A percentile compares a stretch with the other conserved stretches of the same genome.
Evolutionary conservation across 1,140 invertebrate species (phyloP).

Genomic region (Heterodera schachtii): DNA sequence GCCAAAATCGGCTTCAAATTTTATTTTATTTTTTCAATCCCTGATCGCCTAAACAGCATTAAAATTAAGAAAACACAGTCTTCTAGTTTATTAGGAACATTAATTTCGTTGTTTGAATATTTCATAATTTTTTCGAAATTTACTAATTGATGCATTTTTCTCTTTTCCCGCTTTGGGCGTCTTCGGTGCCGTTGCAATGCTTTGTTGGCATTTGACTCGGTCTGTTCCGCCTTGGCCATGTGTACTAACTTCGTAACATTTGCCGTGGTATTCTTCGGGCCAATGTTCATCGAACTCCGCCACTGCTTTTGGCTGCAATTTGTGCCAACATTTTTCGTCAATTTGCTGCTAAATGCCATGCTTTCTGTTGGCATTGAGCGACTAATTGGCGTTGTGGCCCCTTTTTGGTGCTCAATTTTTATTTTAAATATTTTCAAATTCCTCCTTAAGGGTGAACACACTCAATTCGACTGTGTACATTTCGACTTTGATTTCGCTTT

Average conservation of each 20-base stretch:
- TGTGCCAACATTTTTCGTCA: constrained; percentile 16
- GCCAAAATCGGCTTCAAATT: no score
- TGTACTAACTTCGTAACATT: background rate
- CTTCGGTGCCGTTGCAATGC: constrained; percentile 8
- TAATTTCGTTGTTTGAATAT: no score
- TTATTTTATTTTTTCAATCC: no score
- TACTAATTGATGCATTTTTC: no score
- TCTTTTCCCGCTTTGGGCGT: background rate
- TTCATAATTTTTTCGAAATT: background rate
- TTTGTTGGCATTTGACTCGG: background rate
- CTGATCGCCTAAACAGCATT: no score
- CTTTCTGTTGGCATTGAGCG: constrained; percentile 21
- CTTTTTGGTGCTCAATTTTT: background rate
- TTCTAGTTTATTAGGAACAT: no score
- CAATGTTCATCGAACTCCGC: constrained; percentile 6
- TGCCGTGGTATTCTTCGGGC: background rate
- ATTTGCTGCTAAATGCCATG: constrained; percentile 16
- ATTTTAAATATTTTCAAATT: no score
- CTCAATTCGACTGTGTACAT: background rate
- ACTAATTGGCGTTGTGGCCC: constrained; percentile 1
- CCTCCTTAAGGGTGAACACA: background rate
- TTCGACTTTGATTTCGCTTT: background rate
- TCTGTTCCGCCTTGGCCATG: background rate
- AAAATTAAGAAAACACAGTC: no score
- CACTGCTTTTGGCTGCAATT: constrained; percentile 27